Evolutionary conservation across 2,113 vertebrate species (phyloP).

Genomic region (Gila orcuttii): DNA sequence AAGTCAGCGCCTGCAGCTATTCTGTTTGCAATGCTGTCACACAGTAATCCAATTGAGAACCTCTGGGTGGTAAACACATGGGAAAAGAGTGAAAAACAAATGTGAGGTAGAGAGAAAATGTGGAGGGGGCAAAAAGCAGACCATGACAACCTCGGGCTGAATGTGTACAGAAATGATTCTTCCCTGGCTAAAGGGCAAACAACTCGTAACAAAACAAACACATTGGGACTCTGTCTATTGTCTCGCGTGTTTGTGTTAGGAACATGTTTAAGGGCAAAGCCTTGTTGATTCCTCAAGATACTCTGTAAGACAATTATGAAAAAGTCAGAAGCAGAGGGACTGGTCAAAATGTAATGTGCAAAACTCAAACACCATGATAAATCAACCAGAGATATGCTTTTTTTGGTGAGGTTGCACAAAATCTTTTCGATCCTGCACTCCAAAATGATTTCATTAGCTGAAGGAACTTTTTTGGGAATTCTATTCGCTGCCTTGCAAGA

Average conservation of each 20-base stretch:
- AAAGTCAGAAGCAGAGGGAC: background rate
- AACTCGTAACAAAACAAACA: slow-evolving; percentile 11
- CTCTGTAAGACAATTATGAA: background rate
- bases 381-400: background rate
- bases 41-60: slow-evolving; percentile 37
- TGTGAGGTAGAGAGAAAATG: background rate
- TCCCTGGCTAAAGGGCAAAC: slow-evolving; percentile 16
- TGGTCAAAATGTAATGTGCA: background rate
- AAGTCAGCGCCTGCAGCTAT: slow-evolving; percentile 18
- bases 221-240: background rate
- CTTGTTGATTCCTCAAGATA: background rate
- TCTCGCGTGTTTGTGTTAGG: slow-evolving; percentile 7
- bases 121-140: background rate
- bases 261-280: slow-evolving; percentile 1
- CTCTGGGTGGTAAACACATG: slow-evolving; percentile 35
- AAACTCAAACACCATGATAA: background rate
- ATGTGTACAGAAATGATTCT: slow-evolving; percentile 25
- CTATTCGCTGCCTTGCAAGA: too few relatives aligned
- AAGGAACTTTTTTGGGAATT: background rate
- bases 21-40: slow-evolving; percentile 39
- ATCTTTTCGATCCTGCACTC: background rate
- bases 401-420: background rate
- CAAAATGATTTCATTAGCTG: background rate
- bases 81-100: background rate
- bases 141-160: slow-evolving; percentile 4